Base-by-base conservation (phyloP, 53 echinoderm and acorn worm species). In the Holothuria leucospilota region DNA sequence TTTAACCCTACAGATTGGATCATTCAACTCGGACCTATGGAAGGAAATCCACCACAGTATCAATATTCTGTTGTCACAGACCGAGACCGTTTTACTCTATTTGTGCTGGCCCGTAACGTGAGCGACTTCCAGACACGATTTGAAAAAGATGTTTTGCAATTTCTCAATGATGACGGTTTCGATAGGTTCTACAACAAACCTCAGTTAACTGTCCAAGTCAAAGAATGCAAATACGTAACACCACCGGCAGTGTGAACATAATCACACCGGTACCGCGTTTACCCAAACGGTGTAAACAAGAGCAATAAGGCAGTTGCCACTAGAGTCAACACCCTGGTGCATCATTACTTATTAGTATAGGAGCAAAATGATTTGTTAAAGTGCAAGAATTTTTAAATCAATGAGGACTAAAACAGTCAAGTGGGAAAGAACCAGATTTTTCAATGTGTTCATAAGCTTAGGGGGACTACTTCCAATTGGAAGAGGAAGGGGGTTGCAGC, bases 21-120 rank as follows among this genome's bases (percentile, higher is more conserved):
- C 27, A 56, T 94, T 21, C 62, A 68, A 40, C 89, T 94, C 39
- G 94, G 91, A 26, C 94, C 91, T 3, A 77, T 70, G 29, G 89
- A 91, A 10, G 51, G 51, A 16, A 42, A 26, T 28, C 51, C 39
- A 69, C 70, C 69, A 0, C 20, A 86, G 77, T 94, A 94, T 89
- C 89, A 91, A 77, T 94, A 94, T 77, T 82, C 94, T 13, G 71
- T 94, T 13, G 94, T 94, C 52, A 94, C 86, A 8, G 94, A 92
- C 69, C 78, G 87, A 46, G 56, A 5, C 41, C 87, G 90, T 20
- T 38, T 65, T 29, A 92, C 87, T 52, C 87, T 94, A 39, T 94
- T 92, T 69, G 87, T 94, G 2, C 85, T 92, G 46, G 92, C 92
- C 34, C 69, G 94, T 8, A 71, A 92, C 61, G 83, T 89, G 38